These are phyloP conservation scores for Vollenhovia emeryi DNA, from an alignment of 1,140 invertebrate species.

Conservation along the genomic window DNA sequence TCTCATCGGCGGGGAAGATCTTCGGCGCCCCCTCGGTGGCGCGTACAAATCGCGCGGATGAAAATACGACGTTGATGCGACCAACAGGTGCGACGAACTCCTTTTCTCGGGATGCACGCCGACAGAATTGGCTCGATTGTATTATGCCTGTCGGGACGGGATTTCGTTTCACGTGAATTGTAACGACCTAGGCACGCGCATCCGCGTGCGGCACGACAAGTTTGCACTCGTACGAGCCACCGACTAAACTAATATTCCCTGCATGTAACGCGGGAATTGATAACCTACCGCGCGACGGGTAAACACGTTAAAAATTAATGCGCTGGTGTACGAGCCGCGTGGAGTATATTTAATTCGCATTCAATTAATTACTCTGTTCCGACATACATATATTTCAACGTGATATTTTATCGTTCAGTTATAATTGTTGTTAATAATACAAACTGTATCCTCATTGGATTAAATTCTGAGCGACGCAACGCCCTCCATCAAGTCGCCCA, in stretches of 20 bases:
- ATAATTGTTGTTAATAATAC: constrained; percentile 29
- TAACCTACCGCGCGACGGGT: not conserved
- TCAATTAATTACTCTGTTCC: constrained; percentile 26
- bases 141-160: not conserved
- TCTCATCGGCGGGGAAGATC: not conserved
- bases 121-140: constrained; percentile 24
- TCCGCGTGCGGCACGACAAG: not conserved
- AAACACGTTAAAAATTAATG: constrained; percentile 24
- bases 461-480: not conserved
- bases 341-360: constrained; percentile 19
- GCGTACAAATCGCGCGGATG: not conserved
- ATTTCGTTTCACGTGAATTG: constrained; percentile 2
- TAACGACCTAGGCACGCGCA: not conserved
- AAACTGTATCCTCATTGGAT: constrained; percentile 21
- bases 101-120: not conserved
- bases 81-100: constrained; percentile 57
- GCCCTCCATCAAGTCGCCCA: constrained; percentile 23
- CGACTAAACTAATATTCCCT: constrained; percentile 1
- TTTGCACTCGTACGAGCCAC: not conserved
- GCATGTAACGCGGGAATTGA: not conserved
- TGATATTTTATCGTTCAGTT: not conserved
- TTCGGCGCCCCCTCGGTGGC: not conserved
- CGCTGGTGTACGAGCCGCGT: not conserved
- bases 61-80: constrained; percentile 35
- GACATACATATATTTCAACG: not conserved